These are phyloP conservation scores for Latheticus oryzae DNA, from an alignment of 2,888 invertebrate genomes.

Conservation along the genomic window DNA sequence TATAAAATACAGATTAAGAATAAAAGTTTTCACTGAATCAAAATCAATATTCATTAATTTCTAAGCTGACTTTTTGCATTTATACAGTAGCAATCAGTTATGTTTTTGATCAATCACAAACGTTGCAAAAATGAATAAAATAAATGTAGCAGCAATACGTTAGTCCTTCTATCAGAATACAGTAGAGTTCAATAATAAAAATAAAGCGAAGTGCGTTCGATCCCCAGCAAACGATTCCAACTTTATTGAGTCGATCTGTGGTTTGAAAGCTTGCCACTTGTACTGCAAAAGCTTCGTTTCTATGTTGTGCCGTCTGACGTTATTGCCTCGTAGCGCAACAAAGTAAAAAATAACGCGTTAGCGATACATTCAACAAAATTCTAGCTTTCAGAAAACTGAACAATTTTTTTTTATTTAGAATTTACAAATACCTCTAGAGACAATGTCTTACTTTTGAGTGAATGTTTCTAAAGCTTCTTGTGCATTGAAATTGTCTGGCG, in stretches of 20 bases:
- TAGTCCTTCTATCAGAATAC: slow-evolving; percentile 24
- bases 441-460: too few relatives aligned
- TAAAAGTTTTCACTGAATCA: too few relatives aligned
- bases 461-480: slow-evolving; percentile 4
- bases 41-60: too few relatives aligned
- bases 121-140: slow-evolving; percentile 12
- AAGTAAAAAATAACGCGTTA: slow-evolving; percentile 21
- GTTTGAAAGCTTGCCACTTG: slow-evolving; percentile 54
- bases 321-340: slow-evolving; percentile 38
- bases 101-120: slow-evolving; percentile 3
- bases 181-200: slow-evolving; percentile 43
- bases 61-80: too few relatives aligned
- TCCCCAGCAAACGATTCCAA: slow-evolving; percentile 53
- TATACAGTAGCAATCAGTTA: too few relatives aligned
- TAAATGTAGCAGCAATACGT: slow-evolving; percentile 11
- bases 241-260: slow-evolving; percentile 58
- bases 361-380: slow-evolving; percentile 13
- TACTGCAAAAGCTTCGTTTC: slow-evolving; percentile 42
- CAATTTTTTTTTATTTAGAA: too few relatives aligned
- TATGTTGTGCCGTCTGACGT: slow-evolving; percentile 38
- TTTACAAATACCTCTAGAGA: too few relatives aligned
- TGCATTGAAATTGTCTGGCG: not conserved
- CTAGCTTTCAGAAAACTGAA: too few relatives aligned
- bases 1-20: too few relatives aligned
- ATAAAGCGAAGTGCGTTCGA: slow-evolving; percentile 54